Conservation (phyloP, 2,113 vertebrate genomes). For the Pardalotus punctatus region DNA sequence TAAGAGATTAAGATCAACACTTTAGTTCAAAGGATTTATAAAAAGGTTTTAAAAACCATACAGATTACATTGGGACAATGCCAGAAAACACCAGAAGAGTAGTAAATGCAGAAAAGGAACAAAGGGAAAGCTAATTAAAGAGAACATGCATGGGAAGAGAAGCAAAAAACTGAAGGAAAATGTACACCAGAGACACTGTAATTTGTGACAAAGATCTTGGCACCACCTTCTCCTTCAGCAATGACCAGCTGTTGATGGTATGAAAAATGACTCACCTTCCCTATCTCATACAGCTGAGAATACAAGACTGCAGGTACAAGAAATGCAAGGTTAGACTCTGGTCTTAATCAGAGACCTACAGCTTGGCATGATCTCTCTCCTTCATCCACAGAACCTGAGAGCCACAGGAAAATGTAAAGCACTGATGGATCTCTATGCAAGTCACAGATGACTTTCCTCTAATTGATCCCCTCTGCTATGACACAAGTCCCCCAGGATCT, state of each 20-base stretch:
- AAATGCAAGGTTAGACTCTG: neutral
- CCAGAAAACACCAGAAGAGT: neutral
- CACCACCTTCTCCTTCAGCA: neutral
- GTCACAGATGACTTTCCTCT: neutral
- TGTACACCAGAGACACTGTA: neutral
- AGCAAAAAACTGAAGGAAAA: neutral
- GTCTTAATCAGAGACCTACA: neutral
- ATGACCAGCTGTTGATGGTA: neutral
- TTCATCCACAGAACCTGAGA: neutral
- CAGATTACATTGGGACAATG: neutral
- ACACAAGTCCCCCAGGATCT: fast-evolving
- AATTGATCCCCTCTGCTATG: neutral
- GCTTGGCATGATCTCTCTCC: neutral
- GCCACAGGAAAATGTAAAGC: neutral
- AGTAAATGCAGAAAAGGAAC: neutral
- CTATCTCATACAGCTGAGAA: neutral
- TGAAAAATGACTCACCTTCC: neutral
- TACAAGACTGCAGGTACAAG: neutral
- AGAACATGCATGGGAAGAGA: neutral
- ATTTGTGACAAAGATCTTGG: neutral
- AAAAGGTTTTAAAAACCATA: neutral
- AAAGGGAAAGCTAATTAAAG: neutral
- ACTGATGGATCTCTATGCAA: neutral
- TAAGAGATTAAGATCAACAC: neutral
- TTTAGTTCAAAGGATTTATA: neutral